phyloP scores from a whole-genome alignment of 2,113 vertebrate genomes.

The Nycticorax nycticorax region DNA sequence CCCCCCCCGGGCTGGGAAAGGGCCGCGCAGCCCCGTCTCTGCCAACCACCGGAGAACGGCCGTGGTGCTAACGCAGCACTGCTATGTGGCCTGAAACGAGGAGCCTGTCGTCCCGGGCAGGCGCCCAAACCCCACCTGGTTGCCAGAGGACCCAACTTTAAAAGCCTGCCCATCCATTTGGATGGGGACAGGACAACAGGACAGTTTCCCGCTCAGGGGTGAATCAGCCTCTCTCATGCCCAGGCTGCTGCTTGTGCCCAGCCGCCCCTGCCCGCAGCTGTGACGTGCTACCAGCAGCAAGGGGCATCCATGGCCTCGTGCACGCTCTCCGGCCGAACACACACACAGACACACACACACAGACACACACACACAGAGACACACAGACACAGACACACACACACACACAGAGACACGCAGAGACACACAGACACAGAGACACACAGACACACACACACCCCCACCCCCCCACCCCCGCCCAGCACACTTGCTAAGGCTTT shows the following conservation, averaged over 20 bases:
- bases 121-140: background rate
- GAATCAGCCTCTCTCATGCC: fast-evolving
- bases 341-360: fast-evolving
- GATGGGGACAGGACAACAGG: no score
- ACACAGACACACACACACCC: fast-evolving
- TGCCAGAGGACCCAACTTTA: fast-evolving
- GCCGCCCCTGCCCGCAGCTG: background rate
- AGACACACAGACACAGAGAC: no score
- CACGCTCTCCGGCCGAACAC: fast-evolving
- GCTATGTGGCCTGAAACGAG: fast-evolving
- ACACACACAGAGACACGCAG: fast-evolving
- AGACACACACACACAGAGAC: no score
- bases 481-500: fast-evolving
- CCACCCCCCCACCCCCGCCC: no score
- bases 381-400: fast-evolving
- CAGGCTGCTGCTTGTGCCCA: fast-evolving
- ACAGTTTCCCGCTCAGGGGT: fast-evolving
- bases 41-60: fast-evolving
- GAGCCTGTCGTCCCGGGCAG: no score
- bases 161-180: fast-evolving
- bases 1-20: no score
- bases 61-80: fast-evolving
- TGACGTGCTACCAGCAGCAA: background rate
- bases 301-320: no score
- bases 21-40: fast-evolving